Evolutionary conservation across 2,888 invertebrate genomes (phyloP).

Genomic region (Leptarthrus brevirostris): DNA sequence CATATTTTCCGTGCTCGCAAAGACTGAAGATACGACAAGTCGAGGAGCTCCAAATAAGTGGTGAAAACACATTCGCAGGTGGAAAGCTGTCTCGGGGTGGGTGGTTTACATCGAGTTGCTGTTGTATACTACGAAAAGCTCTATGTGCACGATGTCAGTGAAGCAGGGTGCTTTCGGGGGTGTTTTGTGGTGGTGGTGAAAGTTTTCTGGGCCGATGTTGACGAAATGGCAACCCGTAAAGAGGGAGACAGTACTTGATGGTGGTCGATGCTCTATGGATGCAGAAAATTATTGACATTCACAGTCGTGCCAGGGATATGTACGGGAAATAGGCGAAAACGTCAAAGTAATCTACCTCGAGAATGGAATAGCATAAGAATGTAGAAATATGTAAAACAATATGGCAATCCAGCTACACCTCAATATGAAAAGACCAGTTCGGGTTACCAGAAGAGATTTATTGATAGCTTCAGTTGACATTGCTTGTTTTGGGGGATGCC

Average conservation of each 20-base stretch:
- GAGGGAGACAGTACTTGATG: background rate
- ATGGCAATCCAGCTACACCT: background rate
- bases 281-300: background rate
- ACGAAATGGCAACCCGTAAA: background rate
- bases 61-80: slow-evolving; percentile 37
- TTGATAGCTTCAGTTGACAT: too few relatives aligned
- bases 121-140: slow-evolving; percentile 13
- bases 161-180: background rate
- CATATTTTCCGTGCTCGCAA: slow-evolving; percentile 39
- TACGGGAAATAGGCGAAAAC: background rate
- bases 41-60: slow-evolving; percentile 14
- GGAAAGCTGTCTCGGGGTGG: slow-evolving; percentile 1
- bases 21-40: slow-evolving; percentile 13
- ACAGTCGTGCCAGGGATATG: background rate
- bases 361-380: too few relatives aligned
- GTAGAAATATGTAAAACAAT: too few relatives aligned
- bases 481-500: too few relatives aligned
- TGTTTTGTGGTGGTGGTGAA: background rate
- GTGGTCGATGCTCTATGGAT: background rate
- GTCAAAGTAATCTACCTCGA: too few relatives aligned
- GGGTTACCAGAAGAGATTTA: background rate
- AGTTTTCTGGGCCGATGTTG: background rate
- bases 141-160: background rate
- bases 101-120: background rate
- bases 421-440: background rate